These are phyloP conservation scores for Apteryx mantelli DNA, from an alignment of 2,113 vertebrate genomes.

Conservation along the genomic window DNA sequence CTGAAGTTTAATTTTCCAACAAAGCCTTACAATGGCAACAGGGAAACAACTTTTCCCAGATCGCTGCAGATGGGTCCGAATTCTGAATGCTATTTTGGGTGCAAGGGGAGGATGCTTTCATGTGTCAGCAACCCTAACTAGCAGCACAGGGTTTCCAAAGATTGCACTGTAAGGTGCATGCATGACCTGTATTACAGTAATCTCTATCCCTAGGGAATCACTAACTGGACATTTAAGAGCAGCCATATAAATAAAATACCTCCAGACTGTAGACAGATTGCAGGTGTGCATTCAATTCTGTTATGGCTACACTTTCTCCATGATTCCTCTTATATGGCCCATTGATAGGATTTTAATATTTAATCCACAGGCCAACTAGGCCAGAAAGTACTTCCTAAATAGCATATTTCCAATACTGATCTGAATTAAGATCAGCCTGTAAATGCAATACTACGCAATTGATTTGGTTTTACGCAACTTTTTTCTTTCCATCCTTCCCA, in stretches of 20 bases:
- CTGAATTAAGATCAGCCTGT: conserved; percentile 61
- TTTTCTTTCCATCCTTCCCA: neutral
- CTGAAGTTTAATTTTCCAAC: neutral
- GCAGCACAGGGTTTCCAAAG: neutral
- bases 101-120: neutral
- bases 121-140: neutral
- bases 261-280: neutral
- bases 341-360: conserved; percentile 66
- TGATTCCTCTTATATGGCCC: neutral
- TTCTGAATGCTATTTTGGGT: neutral
- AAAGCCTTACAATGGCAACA: neutral
- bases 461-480: neutral
- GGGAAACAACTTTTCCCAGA: neutral
- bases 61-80: neutral
- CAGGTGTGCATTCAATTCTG: neutral
- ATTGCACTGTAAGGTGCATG: neutral
- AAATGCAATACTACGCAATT: conserved; percentile 18
- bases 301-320: conserved; percentile 15
- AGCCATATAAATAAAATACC: conserved; percentile 56
- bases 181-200: conserved; percentile 11
- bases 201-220: neutral
- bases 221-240: conserved; percentile 43
- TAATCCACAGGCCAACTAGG: conserved; percentile 14
- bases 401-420: conserved; percentile 59
- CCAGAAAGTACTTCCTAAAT: conserved; percentile 71